Evolutionary conservation across 2,888 invertebrate species (phyloP).

Genomic region (Pegoplata infirma): DNA sequence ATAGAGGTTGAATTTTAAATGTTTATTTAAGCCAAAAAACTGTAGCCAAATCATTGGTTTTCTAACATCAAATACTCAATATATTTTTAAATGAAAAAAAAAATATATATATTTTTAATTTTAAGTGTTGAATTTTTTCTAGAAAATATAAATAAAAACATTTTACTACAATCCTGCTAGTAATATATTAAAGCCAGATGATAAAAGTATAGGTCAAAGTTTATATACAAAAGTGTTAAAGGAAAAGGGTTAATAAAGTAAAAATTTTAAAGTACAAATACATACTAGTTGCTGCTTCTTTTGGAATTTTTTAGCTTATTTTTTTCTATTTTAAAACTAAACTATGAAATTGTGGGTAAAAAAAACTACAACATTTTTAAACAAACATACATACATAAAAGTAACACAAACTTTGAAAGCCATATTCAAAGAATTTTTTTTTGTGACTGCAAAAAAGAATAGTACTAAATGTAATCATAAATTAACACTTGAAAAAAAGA

Average conservation of each 20-base stretch:
- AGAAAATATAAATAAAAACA: slow-evolving; percentile 6
- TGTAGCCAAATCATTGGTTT: neutral
- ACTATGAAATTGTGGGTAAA: neutral
- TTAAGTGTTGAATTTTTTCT: neutral
- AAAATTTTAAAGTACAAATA: slow-evolving; percentile 1
- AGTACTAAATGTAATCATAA: slow-evolving; percentile 71
- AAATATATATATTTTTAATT: slow-evolving; percentile 12
- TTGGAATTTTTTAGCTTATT: neutral
- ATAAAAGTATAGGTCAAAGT: slow-evolving; percentile 39
- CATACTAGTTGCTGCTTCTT: slow-evolving; percentile 45
- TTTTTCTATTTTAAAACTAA: neutral
- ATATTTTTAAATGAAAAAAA: neutral
- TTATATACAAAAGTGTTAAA: slow-evolving; percentile 18
- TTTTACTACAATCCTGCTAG: too few species aligned
- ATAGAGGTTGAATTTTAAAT: neutral
- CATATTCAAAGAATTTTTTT: neutral
- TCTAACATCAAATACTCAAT: neutral
- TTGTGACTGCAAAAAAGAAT: slow-evolving; percentile 60
- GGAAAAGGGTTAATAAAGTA: neutral
- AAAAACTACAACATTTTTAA: too few species aligned
- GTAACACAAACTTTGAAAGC: neutral
- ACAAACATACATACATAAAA: neutral
- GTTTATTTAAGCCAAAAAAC: neutral
- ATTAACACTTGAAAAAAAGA: slow-evolving; percentile 67
- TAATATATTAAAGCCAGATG: too few species aligned